Evolutionary conservation across 2,113 vertebrate genomes (phyloP), one percentile per base, ranked within the genome.

Genomic region (Amia ocellicauda): DNA sequence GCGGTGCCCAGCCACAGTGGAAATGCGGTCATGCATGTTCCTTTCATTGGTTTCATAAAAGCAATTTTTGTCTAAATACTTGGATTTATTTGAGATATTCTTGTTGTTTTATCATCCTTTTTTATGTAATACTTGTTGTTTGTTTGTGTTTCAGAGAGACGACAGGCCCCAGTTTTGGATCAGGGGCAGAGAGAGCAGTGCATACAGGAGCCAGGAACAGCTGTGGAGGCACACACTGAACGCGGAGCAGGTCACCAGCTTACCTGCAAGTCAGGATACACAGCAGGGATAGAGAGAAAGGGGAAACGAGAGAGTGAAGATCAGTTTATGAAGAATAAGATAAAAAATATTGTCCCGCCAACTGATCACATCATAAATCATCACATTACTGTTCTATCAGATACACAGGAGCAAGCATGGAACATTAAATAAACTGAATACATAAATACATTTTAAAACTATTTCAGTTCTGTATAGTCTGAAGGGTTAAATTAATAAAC

Each of bases 181-280:
- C 24, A 73, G 63, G 62, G 50, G 70, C 55, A 81, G 42, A 64
- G 77, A 58, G 47, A 84, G 20, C 20, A 84, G 65, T 16, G 84
- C 43, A 64, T 51, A 62, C 66, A 67, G 58, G 4, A 84, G 68
- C 80, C 78, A 81, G 58, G 69, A 66, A 56, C 54, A 78, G 43
- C 66, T 70, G 60, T 79, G 77, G 66, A 86, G 68, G 70, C 87
- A 75, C 58, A 85, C 3, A 20, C 82, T 87, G 47, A 83, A 74
- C 7, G 87, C 85, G 1, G 85, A 86, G 68, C 87, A 90, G 0
- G n/a, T 58, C 58, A 58, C 2, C 27, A 88, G 70, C 10, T 74
- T 29, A 10, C 76, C 89, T 90, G 72, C 45, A 82, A 52, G 11
- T 5, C 11, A 11, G 31, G 11, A 36, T 7, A 36, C 5, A 36